Evolutionary conservation across 2,797 vertebrate species (phyloP).

Genomic region (Melanogrammus aeglefinus): DNA sequence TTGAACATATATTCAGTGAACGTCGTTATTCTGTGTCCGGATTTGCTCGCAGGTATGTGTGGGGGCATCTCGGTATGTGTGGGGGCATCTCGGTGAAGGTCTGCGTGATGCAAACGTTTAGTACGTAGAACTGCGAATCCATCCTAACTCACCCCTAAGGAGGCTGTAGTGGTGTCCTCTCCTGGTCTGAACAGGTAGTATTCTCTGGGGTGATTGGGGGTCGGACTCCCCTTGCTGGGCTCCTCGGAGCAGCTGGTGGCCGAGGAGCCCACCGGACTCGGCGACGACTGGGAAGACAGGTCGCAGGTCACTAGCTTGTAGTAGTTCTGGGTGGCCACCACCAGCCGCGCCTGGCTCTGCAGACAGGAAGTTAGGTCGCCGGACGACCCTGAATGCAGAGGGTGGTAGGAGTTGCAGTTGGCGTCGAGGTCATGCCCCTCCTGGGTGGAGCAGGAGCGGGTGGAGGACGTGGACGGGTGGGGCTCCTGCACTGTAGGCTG

Average conservation of each 20-base stretch:
- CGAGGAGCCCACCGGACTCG: slow-evolving; percentile 88
- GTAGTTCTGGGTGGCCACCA: slow-evolving; percentile 96
- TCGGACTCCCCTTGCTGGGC: slow-evolving; percentile 84
- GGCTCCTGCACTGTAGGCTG: slow-evolving; percentile 66
- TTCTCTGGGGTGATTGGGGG: slow-evolving; percentile 84
- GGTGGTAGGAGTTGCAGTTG: slow-evolving; percentile 92
- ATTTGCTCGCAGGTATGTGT: not conserved
- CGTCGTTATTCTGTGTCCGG: no score
- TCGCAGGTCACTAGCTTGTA: slow-evolving; percentile 97
- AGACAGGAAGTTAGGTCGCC: slow-evolving; percentile 85
- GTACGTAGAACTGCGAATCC: not conserved
- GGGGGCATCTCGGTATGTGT: not conserved
- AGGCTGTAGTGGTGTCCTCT: slow-evolving; percentile 30
- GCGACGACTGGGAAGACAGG: slow-evolving; percentile 93
- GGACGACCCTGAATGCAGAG: slow-evolving; percentile 66
- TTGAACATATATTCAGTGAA: not conserved
- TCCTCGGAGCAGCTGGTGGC: slow-evolving; percentile 94
- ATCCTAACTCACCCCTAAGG: slow-evolving; percentile 30
- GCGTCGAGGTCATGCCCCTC: slow-evolving; percentile 80
- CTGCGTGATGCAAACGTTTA: not conserved
- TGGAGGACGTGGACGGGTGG: slow-evolving; percentile 68
- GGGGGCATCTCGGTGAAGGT: not conserved
- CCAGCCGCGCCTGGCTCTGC: slow-evolving; percentile 91
- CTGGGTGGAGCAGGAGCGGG: slow-evolving; percentile 70
- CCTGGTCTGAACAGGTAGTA: slow-evolving; percentile 91